These are phyloP conservation scores for Eleginops maclovinus DNA, from an alignment of 2,113 vertebrate genomes.

Conservation along the genomic window DNA sequence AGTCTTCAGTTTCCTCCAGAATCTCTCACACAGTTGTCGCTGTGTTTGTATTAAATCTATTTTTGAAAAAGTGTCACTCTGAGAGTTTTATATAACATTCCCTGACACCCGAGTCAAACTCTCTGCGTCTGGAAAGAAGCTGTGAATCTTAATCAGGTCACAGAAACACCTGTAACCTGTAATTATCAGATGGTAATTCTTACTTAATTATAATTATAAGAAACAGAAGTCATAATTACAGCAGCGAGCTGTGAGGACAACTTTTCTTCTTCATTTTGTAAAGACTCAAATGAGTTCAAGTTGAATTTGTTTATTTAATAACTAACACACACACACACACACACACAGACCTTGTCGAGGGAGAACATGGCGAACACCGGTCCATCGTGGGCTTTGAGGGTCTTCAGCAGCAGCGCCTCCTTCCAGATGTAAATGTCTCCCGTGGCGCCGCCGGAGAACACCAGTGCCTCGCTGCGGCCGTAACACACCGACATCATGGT, in stretches of 20 bases:
- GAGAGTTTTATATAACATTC: conserved; percentile 19
- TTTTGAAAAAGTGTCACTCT: not conserved
- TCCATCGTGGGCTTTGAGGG: conserved; percentile 95
- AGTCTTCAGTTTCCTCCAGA: conserved; percentile 11
- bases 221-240: not conserved
- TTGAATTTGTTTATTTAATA: too few relatives aligned
- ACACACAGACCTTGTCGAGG: conserved; percentile 90
- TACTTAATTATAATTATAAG: not conserved
- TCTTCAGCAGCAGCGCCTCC: conserved; percentile 90
- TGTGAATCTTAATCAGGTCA: not conserved
- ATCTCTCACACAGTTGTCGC: not conserved
- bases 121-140: not conserved
- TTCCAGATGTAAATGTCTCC: conserved; percentile 98
- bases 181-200: not conserved
- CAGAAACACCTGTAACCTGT: conserved; percentile 10
- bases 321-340: not conserved
- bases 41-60: not conserved
- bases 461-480: conserved; percentile 90
- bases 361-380: conserved; percentile 97
- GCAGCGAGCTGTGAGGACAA: not conserved
- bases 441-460: conserved; percentile 92
- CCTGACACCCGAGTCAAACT: not conserved
- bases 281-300: too few relatives aligned
- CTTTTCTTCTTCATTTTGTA: too few relatives aligned
- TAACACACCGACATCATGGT: conserved; percentile 98